Evolutionary conservation across 2,797 vertebrate species (phyloP).

Genomic region (Megalops cyprinoides): DNA sequence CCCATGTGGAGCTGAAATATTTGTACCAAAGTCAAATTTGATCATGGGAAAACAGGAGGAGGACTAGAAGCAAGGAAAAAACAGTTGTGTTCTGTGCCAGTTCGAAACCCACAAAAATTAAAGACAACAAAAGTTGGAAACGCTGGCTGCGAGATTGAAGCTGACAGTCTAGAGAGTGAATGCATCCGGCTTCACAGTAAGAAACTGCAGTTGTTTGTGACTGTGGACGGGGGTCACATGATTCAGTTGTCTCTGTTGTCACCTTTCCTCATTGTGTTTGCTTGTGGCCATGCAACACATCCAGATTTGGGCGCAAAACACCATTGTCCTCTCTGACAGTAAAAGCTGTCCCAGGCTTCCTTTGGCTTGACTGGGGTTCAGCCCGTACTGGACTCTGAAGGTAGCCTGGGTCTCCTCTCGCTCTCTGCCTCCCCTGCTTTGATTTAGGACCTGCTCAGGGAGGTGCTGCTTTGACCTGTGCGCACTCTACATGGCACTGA

Average conservation of each 20-base stretch:
- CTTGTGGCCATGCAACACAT: not conserved
- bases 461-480: conserved; percentile 49
- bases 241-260: not conserved
- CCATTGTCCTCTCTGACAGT: not conserved
- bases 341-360: not conserved
- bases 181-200: conserved; percentile 46
- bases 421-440: conserved; percentile 55
- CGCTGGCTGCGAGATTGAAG: too few species aligned
- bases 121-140: too few species aligned
- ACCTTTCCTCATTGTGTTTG: too few species aligned
- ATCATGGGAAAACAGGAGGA: too few species aligned
- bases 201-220: conserved; percentile 42
- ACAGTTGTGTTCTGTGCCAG: too few species aligned
- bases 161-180: conserved; percentile 41
- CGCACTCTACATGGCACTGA: not conserved
- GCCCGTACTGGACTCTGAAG: not conserved
- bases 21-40: too few species aligned
- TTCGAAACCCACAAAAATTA: too few species aligned
- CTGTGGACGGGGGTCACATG: not conserved
- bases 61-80: too few species aligned
- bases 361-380: not conserved
- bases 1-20: too few species aligned
- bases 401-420: conserved; percentile 17
- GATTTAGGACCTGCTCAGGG: conserved; percentile 61
- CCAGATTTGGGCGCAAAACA: not conserved